Evolutionary conservation across 2,888 invertebrate species (phyloP).

Genomic region (Drosophila mercatorum): DNA sequence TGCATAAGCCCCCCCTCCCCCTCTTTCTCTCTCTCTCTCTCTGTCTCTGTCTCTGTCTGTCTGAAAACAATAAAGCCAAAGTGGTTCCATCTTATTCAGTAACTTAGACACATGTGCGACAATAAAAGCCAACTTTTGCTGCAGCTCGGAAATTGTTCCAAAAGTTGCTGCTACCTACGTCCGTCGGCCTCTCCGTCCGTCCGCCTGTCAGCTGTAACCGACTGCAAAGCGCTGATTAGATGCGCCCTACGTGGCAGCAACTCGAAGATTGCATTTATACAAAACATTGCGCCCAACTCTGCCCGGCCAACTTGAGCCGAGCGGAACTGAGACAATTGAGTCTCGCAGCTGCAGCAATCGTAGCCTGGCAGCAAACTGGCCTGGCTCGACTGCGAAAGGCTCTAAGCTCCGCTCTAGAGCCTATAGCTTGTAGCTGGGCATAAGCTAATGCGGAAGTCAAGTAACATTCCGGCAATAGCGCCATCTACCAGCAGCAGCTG

Average conservation of each 20-base stretch:
- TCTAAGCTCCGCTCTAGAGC: too few relatives aligned
- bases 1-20: not conserved
- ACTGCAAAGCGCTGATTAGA: conserved; percentile 41
- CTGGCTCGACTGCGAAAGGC: not conserved
- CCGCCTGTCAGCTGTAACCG: conserved; percentile 19
- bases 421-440: too few relatives aligned
- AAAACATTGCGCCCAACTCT: conserved; percentile 35
- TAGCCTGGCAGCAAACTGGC: not conserved
- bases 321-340: not conserved
- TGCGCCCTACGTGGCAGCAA: conserved; percentile 30
- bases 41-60: not conserved
- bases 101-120: conserved; percentile 37
- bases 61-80: conserved; percentile 30
- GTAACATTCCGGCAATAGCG: too few relatives aligned
- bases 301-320: conserved; percentile 6
- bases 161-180: conserved; percentile 9
- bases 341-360: not conserved
- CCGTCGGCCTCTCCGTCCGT: not conserved
- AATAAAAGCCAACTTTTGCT: conserved; percentile 33
- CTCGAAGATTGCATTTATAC: conserved; percentile 40
- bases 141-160: conserved; percentile 2
- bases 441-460: too few relatives aligned
- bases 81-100: conserved; percentile 18
- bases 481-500: too few relatives aligned
- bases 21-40: too few relatives aligned